Conservation (phyloP, 2,113 vertebrate species). For the Campylomormyrus tamandua region DNA sequence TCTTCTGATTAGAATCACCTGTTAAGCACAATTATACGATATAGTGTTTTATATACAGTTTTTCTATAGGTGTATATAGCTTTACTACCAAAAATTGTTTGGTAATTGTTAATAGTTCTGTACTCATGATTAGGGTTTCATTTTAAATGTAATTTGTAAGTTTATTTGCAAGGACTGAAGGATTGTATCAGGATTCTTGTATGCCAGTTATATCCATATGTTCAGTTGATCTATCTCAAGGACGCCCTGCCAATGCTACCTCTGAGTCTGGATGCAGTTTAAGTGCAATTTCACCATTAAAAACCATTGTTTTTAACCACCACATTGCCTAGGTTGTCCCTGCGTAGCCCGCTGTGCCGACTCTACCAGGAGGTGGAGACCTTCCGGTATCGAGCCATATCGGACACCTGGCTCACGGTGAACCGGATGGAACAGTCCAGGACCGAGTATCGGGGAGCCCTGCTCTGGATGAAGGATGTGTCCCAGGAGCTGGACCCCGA, state of each 20-base stretch:
- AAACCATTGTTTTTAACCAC: not conserved
- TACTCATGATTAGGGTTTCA: not conserved
- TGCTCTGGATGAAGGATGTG: slow-evolving; percentile 98
- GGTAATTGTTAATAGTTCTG: not conserved
- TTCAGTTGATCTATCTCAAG: not conserved
- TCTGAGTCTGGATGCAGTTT: not conserved
- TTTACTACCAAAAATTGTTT: not conserved
- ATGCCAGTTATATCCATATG: not conserved
- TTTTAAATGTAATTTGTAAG: not conserved
- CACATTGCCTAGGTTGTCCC: slow-evolving; percentile 62
- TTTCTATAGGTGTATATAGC: not conserved
- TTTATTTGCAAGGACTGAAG: not conserved
- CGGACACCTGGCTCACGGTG: slow-evolving; percentile 92
- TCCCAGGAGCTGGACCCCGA: slow-evolving; percentile 96
- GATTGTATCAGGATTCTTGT: not conserved
- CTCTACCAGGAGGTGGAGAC: slow-evolving; percentile 96
- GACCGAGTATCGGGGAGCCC: slow-evolving; percentile 86
- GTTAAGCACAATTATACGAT: not conserved
- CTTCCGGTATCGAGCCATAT: slow-evolving; percentile 89
- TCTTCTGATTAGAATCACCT: not conserved
- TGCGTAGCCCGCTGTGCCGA: slow-evolving; percentile 79
- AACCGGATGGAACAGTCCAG: slow-evolving; percentile 93
- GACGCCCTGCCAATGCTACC: not conserved
- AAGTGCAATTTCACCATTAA: not conserved
- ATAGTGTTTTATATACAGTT: not conserved